Evolutionary conservation across 2,797 vertebrate species (phyloP).

Genomic region (Dallia pectoralis): DNA sequence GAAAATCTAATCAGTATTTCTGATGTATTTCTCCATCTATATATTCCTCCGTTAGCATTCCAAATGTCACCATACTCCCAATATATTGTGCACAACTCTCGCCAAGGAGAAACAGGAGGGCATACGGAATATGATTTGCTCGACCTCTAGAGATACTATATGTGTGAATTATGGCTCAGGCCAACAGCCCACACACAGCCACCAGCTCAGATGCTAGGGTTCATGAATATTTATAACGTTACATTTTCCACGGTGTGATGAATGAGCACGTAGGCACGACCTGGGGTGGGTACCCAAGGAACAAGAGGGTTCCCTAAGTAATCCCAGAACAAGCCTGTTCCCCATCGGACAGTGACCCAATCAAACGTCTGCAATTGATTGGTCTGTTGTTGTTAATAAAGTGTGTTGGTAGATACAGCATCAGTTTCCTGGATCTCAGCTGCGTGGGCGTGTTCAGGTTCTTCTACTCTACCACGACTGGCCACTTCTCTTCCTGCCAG

Average conservation of each 20-base stretch:
- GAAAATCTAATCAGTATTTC: slow-evolving; percentile 73
- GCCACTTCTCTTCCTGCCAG: slow-evolving; percentile 51
- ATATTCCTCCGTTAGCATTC: slow-evolving; percentile 58
- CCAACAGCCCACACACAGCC: slow-evolving; percentile 78
- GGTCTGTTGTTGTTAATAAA: slow-evolving; percentile 36
- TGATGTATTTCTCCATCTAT: slow-evolving; percentile 70
- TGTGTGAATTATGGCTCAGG: slow-evolving; percentile 80
- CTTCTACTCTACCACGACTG: slow-evolving; percentile 42
- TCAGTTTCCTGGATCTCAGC: slow-evolving; percentile 32
- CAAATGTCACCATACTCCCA: background rate
- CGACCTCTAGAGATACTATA: slow-evolving; percentile 8
- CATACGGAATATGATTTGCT: background rate
- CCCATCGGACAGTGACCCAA: slow-evolving; percentile 39
- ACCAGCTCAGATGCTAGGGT: slow-evolving; percentile 72
- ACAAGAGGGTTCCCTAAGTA: slow-evolving; percentile 23
- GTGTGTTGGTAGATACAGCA: slow-evolving; percentile 21
- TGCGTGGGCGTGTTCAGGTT: slow-evolving; percentile 11
- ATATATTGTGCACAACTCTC: background rate
- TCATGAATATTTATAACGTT: slow-evolving; percentile 61
- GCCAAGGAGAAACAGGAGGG: background rate
- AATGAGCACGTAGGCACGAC: slow-evolving; percentile 56
- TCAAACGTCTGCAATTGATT: slow-evolving; percentile 35
- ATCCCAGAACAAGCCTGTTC: slow-evolving; percentile 37
- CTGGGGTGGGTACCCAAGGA: slow-evolving; percentile 58
- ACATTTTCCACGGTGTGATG: slow-evolving; percentile 59